Conservation (phyloP, 2,113 vertebrate genomes). For the Atractosteus spatula region DNA sequence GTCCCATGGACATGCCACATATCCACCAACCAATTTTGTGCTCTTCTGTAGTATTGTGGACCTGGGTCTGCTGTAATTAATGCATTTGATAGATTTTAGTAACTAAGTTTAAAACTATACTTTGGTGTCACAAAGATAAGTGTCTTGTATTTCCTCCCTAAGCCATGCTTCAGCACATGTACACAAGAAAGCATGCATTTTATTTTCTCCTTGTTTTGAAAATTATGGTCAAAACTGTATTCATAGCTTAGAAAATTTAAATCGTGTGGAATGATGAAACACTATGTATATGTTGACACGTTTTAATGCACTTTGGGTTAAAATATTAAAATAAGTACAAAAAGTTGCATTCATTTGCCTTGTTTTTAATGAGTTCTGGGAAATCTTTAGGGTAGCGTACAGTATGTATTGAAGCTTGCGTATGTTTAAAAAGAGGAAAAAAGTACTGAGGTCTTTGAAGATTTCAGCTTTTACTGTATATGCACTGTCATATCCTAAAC, state of each 20-base stretch:
- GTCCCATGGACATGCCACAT: slow-evolving; percentile 67
- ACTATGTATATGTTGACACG: slow-evolving; percentile 51
- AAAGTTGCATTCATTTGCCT: too few species aligned
- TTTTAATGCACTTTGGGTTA: slow-evolving; percentile 64
- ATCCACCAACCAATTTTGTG: slow-evolving; percentile 53
- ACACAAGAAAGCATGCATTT: slow-evolving; percentile 49
- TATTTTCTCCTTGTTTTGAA: slow-evolving; percentile 36
- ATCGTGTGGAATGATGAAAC: slow-evolving; percentile 45
- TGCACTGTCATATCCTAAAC: not conserved
- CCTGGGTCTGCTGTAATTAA: slow-evolving; percentile 40
- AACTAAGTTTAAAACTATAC: slow-evolving; percentile 43
- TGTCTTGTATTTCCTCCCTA: slow-evolving; percentile 62
- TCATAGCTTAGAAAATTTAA: slow-evolving; percentile 46
- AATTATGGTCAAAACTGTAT: slow-evolving; percentile 45
- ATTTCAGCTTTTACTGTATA: not conserved
- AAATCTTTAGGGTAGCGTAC: too few species aligned
- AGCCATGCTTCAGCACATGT: slow-evolving; percentile 36
- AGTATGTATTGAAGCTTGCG: too few species aligned
- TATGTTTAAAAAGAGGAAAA: slow-evolving; percentile 23
- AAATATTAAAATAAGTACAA: slow-evolving; percentile 48
- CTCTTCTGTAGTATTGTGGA: slow-evolving; percentile 29
- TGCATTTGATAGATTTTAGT: slow-evolving; percentile 35
- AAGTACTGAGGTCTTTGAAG: not conserved
- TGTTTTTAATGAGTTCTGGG: too few species aligned
- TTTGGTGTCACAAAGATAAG: slow-evolving; percentile 51